Evolutionary conservation across 1,140 invertebrate species (phyloP).

Genomic region (Drosophila pseudoananassae): DNA sequence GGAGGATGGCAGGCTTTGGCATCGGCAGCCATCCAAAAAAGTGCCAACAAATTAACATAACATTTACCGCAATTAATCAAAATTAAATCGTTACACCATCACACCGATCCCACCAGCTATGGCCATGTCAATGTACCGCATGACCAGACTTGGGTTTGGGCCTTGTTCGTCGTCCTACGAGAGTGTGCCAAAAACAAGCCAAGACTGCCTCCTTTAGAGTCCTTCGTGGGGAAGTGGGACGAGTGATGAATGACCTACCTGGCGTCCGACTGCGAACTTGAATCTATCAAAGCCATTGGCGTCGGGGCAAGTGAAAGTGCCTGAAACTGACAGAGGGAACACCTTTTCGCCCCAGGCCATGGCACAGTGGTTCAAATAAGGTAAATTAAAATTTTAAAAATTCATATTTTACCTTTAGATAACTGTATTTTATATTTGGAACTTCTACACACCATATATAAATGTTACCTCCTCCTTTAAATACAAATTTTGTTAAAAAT

Average conservation of each 20-base stretch:
- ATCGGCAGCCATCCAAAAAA: conserved; percentile 52
- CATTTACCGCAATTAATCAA: conserved; percentile 78
- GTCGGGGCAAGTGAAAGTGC: conserved; percentile 40
- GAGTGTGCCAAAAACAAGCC: conserved; percentile 24
- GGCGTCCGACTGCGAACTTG: conserved; percentile 58
- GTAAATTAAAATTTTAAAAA: not conserved
- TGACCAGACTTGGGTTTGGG: conserved; percentile 22
- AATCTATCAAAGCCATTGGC: conserved; percentile 61
- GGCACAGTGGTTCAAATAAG: conserved; percentile 13
- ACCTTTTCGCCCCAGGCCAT: conserved; percentile 2
- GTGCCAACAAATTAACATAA: conserved; percentile 70
- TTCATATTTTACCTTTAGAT: not conserved
- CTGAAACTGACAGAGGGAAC: conserved; percentile 58
- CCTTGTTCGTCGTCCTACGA: not conserved
- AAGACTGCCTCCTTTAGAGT: conserved; percentile 4
- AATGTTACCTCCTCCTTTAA: too few species aligned
- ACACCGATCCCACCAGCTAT: not conserved
- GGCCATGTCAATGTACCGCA: conserved; percentile 55
- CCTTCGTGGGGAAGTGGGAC: not conserved
- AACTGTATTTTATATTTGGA: too few species aligned
- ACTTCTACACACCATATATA: too few species aligned
- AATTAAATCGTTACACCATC: conserved; percentile 25
- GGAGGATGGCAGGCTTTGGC: not conserved
- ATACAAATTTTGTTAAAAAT: not conserved
- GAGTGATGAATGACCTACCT: conserved; percentile 52